Percentiles rank a stretch among this genome's conserved stretches.
These are phyloP conservation scores for Micronisus gabar DNA, from an alignment of 2,113 vertebrate genomes.

Conservation along the genomic window DNA sequence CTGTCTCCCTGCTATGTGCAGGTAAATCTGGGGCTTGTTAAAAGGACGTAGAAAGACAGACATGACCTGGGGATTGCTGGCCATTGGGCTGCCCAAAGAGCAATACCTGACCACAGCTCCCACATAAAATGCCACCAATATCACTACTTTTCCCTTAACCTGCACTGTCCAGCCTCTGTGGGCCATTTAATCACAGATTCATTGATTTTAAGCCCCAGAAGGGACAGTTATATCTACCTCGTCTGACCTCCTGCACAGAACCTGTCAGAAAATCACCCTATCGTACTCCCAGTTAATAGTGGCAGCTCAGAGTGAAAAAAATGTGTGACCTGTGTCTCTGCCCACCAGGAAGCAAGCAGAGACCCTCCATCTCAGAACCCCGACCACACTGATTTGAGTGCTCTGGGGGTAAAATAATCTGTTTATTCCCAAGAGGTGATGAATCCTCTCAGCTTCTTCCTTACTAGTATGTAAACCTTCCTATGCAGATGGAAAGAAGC, in stretches of 20 bases:
- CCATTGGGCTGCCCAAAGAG: background rate
- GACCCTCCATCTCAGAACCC: background rate
- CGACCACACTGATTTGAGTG: accelerated
- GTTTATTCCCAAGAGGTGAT: background rate
- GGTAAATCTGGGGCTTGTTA: background rate
- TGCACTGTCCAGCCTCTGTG: background rate
- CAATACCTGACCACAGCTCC: background rate
- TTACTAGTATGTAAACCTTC: background rate
- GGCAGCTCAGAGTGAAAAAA: background rate
- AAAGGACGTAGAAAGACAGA: background rate
- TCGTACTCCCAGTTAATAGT: background rate
- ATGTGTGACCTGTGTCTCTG: background rate
- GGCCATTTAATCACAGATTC: background rate
- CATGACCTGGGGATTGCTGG: background rate
- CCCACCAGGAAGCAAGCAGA: background rate
- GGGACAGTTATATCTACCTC: background rate
- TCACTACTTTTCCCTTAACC: background rate
- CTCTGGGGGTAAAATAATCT: background rate
- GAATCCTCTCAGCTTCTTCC: background rate
- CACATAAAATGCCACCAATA: background rate
- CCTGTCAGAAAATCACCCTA: background rate
- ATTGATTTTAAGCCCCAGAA: background rate
- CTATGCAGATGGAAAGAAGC: background rate
- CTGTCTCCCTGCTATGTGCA: accelerated
- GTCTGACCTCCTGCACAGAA: background rate